A percentile compares a stretch with the other conserved stretches of the same genome.
These are phyloP conservation scores for Centruroides vittatus DNA, from an alignment of 1,140 invertebrate genomes.

Conservation along the genomic window DNA sequence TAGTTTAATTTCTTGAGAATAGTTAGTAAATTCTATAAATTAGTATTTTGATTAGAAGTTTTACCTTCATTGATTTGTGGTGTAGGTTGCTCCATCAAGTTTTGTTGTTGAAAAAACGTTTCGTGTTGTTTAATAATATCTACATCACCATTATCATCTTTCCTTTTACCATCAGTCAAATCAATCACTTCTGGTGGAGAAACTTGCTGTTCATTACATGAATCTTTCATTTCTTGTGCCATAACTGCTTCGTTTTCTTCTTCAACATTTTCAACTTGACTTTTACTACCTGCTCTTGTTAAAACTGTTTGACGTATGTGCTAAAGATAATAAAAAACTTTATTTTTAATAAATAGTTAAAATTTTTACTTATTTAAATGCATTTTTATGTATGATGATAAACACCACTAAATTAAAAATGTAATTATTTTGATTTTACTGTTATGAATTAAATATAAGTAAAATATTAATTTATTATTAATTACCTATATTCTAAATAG, in stretches of 20 bases:
- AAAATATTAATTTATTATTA: too few species aligned
- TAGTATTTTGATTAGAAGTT: too few species aligned
- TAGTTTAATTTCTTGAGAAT: too few species aligned
- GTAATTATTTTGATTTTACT: too few species aligned
- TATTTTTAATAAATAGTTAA: neutral
- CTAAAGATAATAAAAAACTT: slow-evolving; percentile 30
- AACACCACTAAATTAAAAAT: too few species aligned
- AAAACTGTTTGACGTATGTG: slow-evolving; percentile 80
- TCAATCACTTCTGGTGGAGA: slow-evolving; percentile 50
- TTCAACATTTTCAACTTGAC: slow-evolving; percentile 44
- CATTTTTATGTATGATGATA: too few species aligned
- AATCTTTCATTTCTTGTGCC: slow-evolving; percentile 34
- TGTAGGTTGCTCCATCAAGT: slow-evolving; percentile 40
- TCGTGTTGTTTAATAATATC: slow-evolving; percentile 27
- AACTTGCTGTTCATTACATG: slow-evolving; percentile 32
- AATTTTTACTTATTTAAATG: neutral
- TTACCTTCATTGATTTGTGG: slow-evolving; percentile 38
- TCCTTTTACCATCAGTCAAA: slow-evolving; percentile 42
- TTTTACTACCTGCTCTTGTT: slow-evolving; percentile 53
- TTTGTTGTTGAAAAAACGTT: slow-evolving; percentile 41
- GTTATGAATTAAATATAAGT: too few species aligned
- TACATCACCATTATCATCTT: slow-evolving; percentile 17
- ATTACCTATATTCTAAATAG: too few species aligned
- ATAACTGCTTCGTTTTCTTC: slow-evolving; percentile 41
- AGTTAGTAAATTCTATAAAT: too few species aligned